A percentile compares a stretch with the other conserved stretches of the same genome.
These are phyloP conservation scores for Drosophila arizonae DNA, from an alignment of 1,140 invertebrate species.

Conservation along the genomic window DNA sequence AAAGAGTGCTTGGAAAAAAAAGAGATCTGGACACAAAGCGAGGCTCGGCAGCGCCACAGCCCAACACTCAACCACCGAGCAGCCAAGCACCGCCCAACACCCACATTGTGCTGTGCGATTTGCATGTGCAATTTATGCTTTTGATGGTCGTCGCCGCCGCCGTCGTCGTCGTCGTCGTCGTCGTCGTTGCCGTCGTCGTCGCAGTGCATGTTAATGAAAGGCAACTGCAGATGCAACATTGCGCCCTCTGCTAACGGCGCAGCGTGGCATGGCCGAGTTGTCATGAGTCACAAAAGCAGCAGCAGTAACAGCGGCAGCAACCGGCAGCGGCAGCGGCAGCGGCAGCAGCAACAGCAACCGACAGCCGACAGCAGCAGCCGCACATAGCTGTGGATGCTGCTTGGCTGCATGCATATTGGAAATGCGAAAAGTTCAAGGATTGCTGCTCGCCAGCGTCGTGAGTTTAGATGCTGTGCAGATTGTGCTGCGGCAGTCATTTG, in stretches of 20 bases:
- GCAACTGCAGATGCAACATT: slow-evolving; percentile 60
- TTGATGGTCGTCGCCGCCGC: slow-evolving; percentile 54
- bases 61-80: no score
- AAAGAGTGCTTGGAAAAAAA: slow-evolving; percentile 21
- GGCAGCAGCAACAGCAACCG: background rate
- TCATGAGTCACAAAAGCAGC: slow-evolving; percentile 29
- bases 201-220: slow-evolving; percentile 75
- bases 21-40: slow-evolving; percentile 22
- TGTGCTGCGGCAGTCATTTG: slow-evolving; percentile 48
- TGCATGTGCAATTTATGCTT: slow-evolving; percentile 80
- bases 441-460: slow-evolving; percentile 57
- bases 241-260: slow-evolving; percentile 28
- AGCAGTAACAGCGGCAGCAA: slow-evolving; percentile 2
- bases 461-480: slow-evolving; percentile 67
- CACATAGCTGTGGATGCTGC: slow-evolving; percentile 31
- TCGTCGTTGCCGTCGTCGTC: slow-evolving; percentile 14
- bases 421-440: slow-evolving; percentile 77
- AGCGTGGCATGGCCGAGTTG: slow-evolving; percentile 27
- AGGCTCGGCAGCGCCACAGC: slow-evolving; percentile 1
- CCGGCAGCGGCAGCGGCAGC: slow-evolving; percentile 6
- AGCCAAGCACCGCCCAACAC: slow-evolving; percentile 6
- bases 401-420: slow-evolving; percentile 67
- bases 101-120: slow-evolving; percentile 54
- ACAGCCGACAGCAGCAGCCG: slow-evolving; percentile 4
- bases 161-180: slow-evolving; percentile 5